These are phyloP conservation scores for Ramazzottius varieornatus DNA, from an alignment of 2,888 invertebrate species.

Conservation along the genomic window DNA sequence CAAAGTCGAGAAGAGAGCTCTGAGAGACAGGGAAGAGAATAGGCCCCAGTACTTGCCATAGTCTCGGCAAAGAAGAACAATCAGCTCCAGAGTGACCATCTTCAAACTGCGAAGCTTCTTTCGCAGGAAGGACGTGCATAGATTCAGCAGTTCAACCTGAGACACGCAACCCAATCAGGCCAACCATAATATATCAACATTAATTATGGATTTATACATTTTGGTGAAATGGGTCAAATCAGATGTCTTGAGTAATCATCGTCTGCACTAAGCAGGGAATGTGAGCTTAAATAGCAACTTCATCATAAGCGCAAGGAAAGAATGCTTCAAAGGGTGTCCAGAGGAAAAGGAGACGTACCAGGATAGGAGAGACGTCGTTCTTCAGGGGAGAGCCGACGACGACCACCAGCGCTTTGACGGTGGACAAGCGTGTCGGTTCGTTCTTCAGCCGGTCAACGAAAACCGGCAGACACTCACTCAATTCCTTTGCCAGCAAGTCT, in stretches of 20 bases:
- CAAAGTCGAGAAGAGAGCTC: too few relatives aligned
- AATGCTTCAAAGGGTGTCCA: background rate
- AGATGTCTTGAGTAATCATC: too few relatives aligned
- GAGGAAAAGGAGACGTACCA: constrained; percentile 28
- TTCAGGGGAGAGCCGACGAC: constrained; percentile 42
- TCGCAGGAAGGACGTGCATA: constrained; percentile 68
- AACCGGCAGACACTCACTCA: constrained; percentile 63
- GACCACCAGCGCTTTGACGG: constrained; percentile 79
- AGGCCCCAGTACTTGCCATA: too few relatives aligned
- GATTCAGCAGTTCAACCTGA: constrained; percentile 59
- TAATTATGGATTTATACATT: too few relatives aligned
- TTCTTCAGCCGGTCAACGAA: constrained; percentile 79
- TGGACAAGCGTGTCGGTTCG: constrained; percentile 83
- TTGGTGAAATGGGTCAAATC: too few relatives aligned
- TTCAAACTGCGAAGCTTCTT: constrained; percentile 89
- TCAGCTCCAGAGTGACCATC: constrained; percentile 55
- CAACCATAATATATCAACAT: too few relatives aligned
- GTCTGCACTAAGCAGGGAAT: too few relatives aligned
- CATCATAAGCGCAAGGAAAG: constrained; percentile 4
- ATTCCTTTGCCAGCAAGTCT: constrained; percentile 45
- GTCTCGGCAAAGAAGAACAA: constrained; percentile 68
- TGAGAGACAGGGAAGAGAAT: too few relatives aligned
- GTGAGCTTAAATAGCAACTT: too few relatives aligned
- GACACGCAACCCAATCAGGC: too few relatives aligned
- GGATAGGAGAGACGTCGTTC: constrained; percentile 51